A percentile compares a stretch with the other conserved stretches of the same genome.
Conservation (phyloP, 2,797 vertebrate species). For the Aotus griseimembra region DNA sequence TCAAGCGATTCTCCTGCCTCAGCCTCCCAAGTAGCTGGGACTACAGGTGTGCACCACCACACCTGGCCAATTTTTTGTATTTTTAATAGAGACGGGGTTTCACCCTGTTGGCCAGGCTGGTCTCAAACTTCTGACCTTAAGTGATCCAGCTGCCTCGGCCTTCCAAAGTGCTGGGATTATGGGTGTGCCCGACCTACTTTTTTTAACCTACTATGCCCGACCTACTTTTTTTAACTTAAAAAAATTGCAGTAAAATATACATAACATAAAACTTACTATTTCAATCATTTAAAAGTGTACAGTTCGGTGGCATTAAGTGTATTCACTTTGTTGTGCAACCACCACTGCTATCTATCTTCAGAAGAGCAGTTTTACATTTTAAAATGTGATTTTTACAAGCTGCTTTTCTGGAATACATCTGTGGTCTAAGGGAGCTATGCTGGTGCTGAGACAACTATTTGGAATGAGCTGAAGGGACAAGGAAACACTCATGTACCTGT, state of each 20-base stretch:
- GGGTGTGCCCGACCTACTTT: not conserved
- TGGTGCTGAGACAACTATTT: not conserved
- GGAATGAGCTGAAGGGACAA: too few species aligned
- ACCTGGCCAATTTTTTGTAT: not conserved
- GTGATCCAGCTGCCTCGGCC: not conserved
- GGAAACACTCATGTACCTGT: conserved; percentile 81
- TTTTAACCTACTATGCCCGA: not conserved
- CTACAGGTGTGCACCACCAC: not conserved
- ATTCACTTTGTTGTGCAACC: not conserved
- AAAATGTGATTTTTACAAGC: not conserved
- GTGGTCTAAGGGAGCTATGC: not conserved
- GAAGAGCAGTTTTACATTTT: not conserved
- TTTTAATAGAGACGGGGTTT: not conserved
- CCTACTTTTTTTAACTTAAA: not conserved
- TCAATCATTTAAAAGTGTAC: not conserved
- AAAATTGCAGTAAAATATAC: not conserved
- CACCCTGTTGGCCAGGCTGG: not conserved
- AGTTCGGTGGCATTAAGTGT: not conserved
- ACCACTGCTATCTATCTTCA: too few species aligned
- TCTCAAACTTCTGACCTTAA: not conserved
- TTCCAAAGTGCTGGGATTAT: not conserved
- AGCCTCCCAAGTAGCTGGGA: not conserved
- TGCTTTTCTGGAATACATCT: not conserved
- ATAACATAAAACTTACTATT: not conserved
- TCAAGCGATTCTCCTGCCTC: not conserved